These are phyloP conservation scores for Lumbricus terrestris DNA, from an alignment of 2,888 invertebrate species.

Conservation along the genomic window DNA sequence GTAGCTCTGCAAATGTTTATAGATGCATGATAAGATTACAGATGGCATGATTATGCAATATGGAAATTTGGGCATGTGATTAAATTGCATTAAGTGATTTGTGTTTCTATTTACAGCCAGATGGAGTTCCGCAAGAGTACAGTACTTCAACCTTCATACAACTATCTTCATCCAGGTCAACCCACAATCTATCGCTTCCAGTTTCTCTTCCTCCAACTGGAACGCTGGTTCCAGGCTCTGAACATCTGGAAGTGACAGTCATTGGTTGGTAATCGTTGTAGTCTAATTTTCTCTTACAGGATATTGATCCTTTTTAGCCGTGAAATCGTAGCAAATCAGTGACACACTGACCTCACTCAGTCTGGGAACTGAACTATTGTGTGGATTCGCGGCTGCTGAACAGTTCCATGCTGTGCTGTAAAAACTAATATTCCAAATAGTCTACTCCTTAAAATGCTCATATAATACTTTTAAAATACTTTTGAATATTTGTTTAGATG, in stretches of 20 bases:
- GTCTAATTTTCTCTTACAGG: background rate
- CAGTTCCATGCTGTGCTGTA: too few species aligned
- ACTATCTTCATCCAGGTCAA: slow-evolving; percentile 60
- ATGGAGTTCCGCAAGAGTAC: slow-evolving; percentile 74
- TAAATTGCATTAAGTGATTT: background rate
- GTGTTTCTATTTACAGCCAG: slow-evolving; percentile 51
- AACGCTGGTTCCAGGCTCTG: slow-evolving; percentile 73
- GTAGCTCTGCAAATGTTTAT: background rate
- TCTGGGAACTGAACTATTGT: too few species aligned
- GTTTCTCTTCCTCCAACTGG: slow-evolving; percentile 61
- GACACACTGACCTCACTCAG: background rate
- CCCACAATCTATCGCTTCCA: background rate
- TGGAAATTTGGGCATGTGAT: background rate
- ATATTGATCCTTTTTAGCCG: background rate
- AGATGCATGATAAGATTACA: too few species aligned
- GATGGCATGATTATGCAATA: background rate
- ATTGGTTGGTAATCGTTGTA: background rate
- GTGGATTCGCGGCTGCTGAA: too few species aligned
- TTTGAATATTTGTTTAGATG: too few species aligned
- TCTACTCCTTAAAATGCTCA: too few species aligned
- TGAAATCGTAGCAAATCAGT: background rate
- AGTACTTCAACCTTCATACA: slow-evolving; percentile 69
- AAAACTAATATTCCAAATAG: too few species aligned
- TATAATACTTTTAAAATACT: too few species aligned
- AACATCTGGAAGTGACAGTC: slow-evolving; percentile 72